Evolutionary conservation across 2,888 invertebrate genomes (phyloP).

Genomic region (Drosophila multiciliata): DNA sequence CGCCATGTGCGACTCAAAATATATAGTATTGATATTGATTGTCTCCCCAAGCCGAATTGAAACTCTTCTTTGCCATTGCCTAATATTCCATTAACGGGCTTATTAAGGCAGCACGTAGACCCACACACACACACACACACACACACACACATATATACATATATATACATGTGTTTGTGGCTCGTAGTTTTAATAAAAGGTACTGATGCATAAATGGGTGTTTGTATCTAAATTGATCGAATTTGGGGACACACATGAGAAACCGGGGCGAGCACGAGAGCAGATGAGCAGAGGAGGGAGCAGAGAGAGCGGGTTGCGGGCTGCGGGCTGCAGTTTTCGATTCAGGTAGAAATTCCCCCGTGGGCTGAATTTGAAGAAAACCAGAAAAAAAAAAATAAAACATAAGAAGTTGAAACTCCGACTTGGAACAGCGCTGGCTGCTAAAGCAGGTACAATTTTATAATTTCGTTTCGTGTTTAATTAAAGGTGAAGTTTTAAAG

Average conservation of each 20-base stretch:
- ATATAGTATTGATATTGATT: slow-evolving; percentile 63
- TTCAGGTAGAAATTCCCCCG: slow-evolving; percentile 74
- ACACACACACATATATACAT: slow-evolving; percentile 4
- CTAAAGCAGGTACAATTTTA: slow-evolving; percentile 80
- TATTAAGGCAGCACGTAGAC: slow-evolving; percentile 78
- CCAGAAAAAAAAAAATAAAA: slow-evolving; percentile 34
- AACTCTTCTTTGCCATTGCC: slow-evolving; percentile 73
- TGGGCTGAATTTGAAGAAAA: slow-evolving; percentile 47
- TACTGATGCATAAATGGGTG: slow-evolving; percentile 82
- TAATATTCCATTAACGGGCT: slow-evolving; percentile 81
- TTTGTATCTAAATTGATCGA: slow-evolving; percentile 81
- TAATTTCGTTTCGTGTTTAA: slow-evolving; percentile 81
- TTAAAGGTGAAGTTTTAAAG: slow-evolving; percentile 81
- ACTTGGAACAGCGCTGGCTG: slow-evolving; percentile 49
- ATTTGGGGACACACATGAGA: slow-evolving; percentile 77
- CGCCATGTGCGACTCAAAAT: slow-evolving; percentile 62
- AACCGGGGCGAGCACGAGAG: slow-evolving; percentile 43
- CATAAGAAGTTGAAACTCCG: slow-evolving; percentile 37
- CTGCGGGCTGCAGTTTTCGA: slow-evolving; percentile 30
- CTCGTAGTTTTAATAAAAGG: slow-evolving; percentile 78
- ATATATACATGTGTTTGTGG: neutral
- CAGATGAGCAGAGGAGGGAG: slow-evolving; percentile 47
- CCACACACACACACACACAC: slow-evolving; percentile 12
- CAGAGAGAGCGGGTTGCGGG: slow-evolving; percentile 11
- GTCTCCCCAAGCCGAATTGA: slow-evolving; percentile 53